A percentile compares a stretch with the other conserved stretches of the same genome.
Conservation (phyloP, 1,140 invertebrate genomes). For the Drosophila virilis region DNA sequence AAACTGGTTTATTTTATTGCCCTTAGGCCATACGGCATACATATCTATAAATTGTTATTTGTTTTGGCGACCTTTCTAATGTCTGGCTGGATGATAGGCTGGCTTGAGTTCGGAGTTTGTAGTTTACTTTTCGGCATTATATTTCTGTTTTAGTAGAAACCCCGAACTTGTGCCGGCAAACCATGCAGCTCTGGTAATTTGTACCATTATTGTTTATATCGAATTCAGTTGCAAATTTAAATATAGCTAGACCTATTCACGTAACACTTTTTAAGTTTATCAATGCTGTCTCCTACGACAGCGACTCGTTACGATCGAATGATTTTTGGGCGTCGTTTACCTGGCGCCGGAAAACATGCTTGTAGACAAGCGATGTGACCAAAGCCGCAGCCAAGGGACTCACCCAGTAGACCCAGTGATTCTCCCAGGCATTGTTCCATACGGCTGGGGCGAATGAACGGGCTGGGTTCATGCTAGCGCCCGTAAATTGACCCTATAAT, state of each 20-base stretch:
- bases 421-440: slow-evolving; percentile 88
- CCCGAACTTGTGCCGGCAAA: no score
- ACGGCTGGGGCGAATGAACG: slow-evolving; percentile 91
- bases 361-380: slow-evolving; percentile 87
- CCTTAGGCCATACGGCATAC: background rate
- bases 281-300: slow-evolving; percentile 1
- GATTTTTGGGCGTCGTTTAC: slow-evolving; percentile 1
- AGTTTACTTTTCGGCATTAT: no score
- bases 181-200: slow-evolving; percentile 3
- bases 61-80: background rate
- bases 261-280: background rate
- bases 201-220: slow-evolving; percentile 2
- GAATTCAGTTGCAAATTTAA: slow-evolving; percentile 9
- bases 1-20: slow-evolving; percentile 1
- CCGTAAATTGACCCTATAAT: slow-evolving; percentile 88
- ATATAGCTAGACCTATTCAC: slow-evolving; percentile 9
- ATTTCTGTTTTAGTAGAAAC: no score
- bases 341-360: slow-evolving; percentile 84
- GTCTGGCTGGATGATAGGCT: no score
- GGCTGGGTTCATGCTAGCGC: slow-evolving; percentile 92
- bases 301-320: slow-evolving; percentile 15
- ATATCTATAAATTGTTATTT: slow-evolving; percentile 6
- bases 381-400: slow-evolving; percentile 87
- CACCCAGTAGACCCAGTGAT: slow-evolving; percentile 93
- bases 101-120: no score